A percentile compares a stretch with the other conserved stretches of the same genome.
These are phyloP conservation scores for Phoxinus phoxinus DNA, from an alignment of 2,113 vertebrate genomes.

Conservation along the genomic window DNA sequence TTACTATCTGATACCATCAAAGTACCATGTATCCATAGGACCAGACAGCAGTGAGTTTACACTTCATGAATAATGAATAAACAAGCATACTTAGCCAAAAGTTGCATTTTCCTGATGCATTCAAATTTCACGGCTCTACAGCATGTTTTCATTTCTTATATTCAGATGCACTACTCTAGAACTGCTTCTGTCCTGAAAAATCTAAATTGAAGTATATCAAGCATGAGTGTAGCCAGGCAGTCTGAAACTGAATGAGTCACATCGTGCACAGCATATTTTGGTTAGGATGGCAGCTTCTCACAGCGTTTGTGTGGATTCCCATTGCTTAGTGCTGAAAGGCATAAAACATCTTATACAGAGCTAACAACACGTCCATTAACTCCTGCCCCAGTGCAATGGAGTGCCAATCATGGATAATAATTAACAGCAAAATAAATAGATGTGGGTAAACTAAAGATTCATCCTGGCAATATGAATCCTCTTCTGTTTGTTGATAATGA, in stretches of 20 bases:
- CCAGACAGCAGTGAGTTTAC: background rate
- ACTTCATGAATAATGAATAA: conserved; percentile 4
- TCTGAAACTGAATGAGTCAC: conserved; percentile 30
- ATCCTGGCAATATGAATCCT: background rate
- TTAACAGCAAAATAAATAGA: background rate
- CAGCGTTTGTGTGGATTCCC: background rate
- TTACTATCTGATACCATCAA: background rate
- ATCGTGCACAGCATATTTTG: conserved; percentile 23
- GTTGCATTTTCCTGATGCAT: conserved; percentile 5
- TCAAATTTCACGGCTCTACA: background rate
- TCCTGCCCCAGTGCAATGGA: background rate
- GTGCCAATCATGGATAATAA: background rate
- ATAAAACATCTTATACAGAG: background rate
- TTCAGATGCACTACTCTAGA: conserved; percentile 20
- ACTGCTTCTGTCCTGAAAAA: background rate
- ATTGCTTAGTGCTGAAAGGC: conserved; percentile 9
- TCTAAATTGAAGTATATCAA: conserved; percentile 25
- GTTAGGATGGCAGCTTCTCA: background rate
- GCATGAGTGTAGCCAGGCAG: conserved; percentile 22
- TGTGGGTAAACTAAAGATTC: background rate
- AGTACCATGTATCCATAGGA: background rate
- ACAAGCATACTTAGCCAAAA: background rate
- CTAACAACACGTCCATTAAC: background rate
- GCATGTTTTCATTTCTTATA: conserved; percentile 8
- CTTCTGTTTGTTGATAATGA: background rate